Evolutionary conservation across 2,797 vertebrate genomes (phyloP).

Genomic region (Typhlichthys eigenmanni): DNA sequence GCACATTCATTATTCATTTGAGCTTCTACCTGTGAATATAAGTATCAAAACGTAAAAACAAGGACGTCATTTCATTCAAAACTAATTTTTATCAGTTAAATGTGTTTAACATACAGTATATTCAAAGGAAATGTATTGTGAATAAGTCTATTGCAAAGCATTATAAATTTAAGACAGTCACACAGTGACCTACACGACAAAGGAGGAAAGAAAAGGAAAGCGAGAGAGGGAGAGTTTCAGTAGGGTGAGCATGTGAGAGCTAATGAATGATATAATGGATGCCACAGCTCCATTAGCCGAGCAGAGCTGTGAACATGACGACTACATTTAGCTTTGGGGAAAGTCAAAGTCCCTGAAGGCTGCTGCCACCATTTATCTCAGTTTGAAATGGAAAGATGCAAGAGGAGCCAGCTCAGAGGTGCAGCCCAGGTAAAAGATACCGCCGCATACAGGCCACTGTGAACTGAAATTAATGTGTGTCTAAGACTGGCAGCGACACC

Average conservation of each 20-base stretch:
- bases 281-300: slow-evolving; percentile 35
- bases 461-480: not conserved
- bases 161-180: too few relatives aligned
- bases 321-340: slow-evolving; percentile 5
- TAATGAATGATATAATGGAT: not conserved
- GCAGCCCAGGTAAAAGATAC: slow-evolving; percentile 1
- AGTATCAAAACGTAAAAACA: too few relatives aligned
- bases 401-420: not conserved
- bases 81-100: too few relatives aligned
- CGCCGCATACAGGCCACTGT: not conserved
- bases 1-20: too few relatives aligned
- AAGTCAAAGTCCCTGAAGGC: not conserved
- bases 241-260: too few relatives aligned
- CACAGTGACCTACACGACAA: not conserved
- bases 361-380: slow-evolving; percentile 1
- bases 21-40: too few relatives aligned
- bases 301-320: slow-evolving; percentile 1
- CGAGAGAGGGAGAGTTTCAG: slow-evolving; percentile 6
- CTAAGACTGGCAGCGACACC: not conserved
- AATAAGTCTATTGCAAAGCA: too few relatives aligned
- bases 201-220: slow-evolving; percentile 11
- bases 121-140: too few relatives aligned
- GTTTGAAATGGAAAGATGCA: not conserved
- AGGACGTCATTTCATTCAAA: too few relatives aligned
- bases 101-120: too few relatives aligned